Conservation (phyloP, 2,797 vertebrate species). For the Podargus strigoides region DNA sequence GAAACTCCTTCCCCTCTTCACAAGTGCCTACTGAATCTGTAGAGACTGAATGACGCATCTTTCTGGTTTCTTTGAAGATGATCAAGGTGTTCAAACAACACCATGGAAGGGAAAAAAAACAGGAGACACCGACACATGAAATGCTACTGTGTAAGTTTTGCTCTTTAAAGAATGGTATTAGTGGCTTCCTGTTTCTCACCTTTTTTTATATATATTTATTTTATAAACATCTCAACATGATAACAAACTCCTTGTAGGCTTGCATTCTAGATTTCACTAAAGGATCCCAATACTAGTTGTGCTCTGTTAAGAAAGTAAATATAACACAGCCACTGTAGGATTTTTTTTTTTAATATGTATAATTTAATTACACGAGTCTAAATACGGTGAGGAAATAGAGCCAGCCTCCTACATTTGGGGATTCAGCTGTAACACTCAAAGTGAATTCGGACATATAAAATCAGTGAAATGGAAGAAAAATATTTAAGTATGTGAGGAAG, state of each 20-base stretch:
- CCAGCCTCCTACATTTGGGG: background rate
- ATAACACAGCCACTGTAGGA: background rate
- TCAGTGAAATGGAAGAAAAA: background rate
- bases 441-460: background rate
- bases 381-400: background rate
- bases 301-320: background rate
- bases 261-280: background rate
- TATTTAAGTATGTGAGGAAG: background rate
- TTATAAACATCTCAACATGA: background rate
- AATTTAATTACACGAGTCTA: background rate
- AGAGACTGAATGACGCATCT: background rate
- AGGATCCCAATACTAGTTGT: background rate
- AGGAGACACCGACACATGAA: background rate
- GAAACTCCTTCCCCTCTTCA: background rate
- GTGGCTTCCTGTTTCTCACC: background rate
- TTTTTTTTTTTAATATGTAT: background rate
- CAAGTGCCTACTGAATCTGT: background rate
- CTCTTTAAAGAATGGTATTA: background rate
- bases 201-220: background rate
- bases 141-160: background rate
- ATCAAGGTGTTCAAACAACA: background rate
- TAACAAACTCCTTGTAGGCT: background rate
- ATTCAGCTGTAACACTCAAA: background rate
- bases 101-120: background rate
- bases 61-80: background rate